Percentiles rank a stretch among this genome's conserved stretches.
Conservation (phyloP, 2,888 invertebrate species). For the Choreutis nemorana region DNA sequence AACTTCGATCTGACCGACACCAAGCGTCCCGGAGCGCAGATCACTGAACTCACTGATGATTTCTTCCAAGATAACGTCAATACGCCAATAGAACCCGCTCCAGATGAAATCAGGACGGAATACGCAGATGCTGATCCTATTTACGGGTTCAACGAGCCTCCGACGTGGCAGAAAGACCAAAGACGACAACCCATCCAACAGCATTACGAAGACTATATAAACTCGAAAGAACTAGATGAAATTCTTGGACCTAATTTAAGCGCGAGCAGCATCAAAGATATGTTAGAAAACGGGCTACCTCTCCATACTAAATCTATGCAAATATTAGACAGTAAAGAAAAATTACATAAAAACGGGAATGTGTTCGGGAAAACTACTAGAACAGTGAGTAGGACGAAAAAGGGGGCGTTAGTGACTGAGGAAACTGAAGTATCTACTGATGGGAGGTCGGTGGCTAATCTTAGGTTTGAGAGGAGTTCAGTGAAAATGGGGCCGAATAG, state of each 20-base stretch:
- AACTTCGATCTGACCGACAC: constrained; percentile 40
- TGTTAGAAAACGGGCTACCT: constrained; percentile 54
- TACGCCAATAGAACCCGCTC: constrained; percentile 43
- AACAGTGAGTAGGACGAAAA: constrained; percentile 45
- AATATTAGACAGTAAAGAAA: constrained; percentile 45
- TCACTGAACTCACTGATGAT: constrained; percentile 57
- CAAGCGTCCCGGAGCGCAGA: constrained; percentile 55
- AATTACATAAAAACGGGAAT: constrained; percentile 43
- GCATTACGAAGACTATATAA: constrained; percentile 44
- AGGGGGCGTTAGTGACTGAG: constrained; percentile 51
- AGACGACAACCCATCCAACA: constrained; percentile 57
- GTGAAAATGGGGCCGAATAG: constrained; percentile 48
- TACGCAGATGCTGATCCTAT: constrained; percentile 41
- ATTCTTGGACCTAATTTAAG: constrained; percentile 34
- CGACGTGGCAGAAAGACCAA: constrained; percentile 58
- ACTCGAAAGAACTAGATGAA: constrained; percentile 44
- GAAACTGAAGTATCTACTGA: constrained; percentile 52
- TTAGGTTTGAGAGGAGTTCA: constrained; percentile 49
- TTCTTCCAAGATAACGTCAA: constrained; percentile 43
- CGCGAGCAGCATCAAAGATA: constrained; percentile 45
- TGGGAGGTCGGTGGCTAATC: constrained; percentile 42
- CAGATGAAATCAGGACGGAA: constrained; percentile 31
- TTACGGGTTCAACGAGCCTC: constrained; percentile 39
- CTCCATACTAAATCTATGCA: constrained; percentile 26
- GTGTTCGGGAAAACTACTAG: constrained; percentile 47